Base-by-base conservation (phyloP, 2,888 invertebrate genomes). In the Philhelius pedissequus region DNA sequence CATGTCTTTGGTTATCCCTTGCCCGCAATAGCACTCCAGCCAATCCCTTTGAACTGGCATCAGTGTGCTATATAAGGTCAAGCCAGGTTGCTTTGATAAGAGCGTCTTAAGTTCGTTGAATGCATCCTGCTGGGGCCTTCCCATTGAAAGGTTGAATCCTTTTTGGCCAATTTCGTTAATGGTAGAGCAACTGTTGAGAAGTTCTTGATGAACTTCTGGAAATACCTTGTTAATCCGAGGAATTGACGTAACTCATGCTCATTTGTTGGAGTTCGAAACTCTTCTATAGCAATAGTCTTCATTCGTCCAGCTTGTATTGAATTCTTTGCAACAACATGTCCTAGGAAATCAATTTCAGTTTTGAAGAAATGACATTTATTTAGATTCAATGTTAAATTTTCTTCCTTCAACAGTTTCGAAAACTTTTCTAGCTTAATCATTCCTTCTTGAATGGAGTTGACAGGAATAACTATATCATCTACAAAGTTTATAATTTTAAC, bases 261-360 rank as follows among this genome's bases (percentile, higher is more conserved):
- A 22, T n/a, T 50, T 6, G 25, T 25, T 8, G 56, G 87, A 84
- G 87, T 89, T 43, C 8, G 43, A 18, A 43, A 43, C 43, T 43
- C 43, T 13, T 43, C 43, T 13, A 43, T 18, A 43, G 43, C 43
- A 18, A 20, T 18, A 9, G 43, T 43, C 18, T 43, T 89, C 18
- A 56, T 38, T 58, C 58, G 20, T 2, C 87, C 87, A 4, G 88
- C 88, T 62, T 80, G 58, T 18, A 89, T 77, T 2, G 87, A 83
- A 11, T 86, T 86, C 13, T 48, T 77, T 9, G 86, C 76, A 48
- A 89, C 86, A 52, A 54, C 48, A 45, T 60, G 62, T n/a, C 83
- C 82, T 8, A 83, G 43, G 27, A 78, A 73, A 2, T 52, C 48
- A 18, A 83, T 70, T 40, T 45, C 15, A 4, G 77, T 68, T 38